Percentiles rank a stretch among this genome's conserved stretches.
phyloP scores from a whole-genome alignment of 1,140 invertebrate genomes.

The Leptinotarsa lineolata region DNA sequence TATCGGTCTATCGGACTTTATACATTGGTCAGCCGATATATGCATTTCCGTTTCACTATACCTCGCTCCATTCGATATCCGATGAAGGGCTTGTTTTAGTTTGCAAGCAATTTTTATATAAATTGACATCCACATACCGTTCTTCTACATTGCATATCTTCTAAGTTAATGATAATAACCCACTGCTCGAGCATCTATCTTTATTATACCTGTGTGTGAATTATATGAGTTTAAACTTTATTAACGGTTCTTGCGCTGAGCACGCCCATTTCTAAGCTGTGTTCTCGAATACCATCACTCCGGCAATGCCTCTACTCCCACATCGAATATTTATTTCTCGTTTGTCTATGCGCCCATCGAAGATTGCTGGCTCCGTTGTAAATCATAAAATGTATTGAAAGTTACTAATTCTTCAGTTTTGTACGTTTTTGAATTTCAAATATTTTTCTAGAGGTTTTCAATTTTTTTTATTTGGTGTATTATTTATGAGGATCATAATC shows the following conservation, averaged over 20 bases:
- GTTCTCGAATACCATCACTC: not conserved
- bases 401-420: too few relatives aligned
- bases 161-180: slow-evolving; percentile 14
- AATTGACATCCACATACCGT: not conserved
- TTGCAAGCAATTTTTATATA: not conserved
- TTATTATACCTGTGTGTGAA: slow-evolving; percentile 4
- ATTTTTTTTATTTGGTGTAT: too few relatives aligned
- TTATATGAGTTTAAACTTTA: slow-evolving; percentile 14
- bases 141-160: slow-evolving; percentile 5
- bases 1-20: not conserved
- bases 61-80: too few relatives aligned
- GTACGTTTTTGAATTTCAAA: too few relatives aligned
- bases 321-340: slow-evolving; percentile 1
- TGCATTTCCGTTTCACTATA: not conserved
- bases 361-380: not conserved
- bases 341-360: slow-evolving; percentile 1
- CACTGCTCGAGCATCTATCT: slow-evolving; percentile 8
- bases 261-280: slow-evolving; percentile 12
- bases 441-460: too few relatives aligned
- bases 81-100: too few relatives aligned
- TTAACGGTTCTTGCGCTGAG: slow-evolving; percentile 18
- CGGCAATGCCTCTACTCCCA: slow-evolving; percentile 17
- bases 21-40: not conserved
- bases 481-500: too few relatives aligned
- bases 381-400: too few relatives aligned